Conservation (phyloP, 2,888 invertebrate species). For the Zygaena filipendulae region DNA sequence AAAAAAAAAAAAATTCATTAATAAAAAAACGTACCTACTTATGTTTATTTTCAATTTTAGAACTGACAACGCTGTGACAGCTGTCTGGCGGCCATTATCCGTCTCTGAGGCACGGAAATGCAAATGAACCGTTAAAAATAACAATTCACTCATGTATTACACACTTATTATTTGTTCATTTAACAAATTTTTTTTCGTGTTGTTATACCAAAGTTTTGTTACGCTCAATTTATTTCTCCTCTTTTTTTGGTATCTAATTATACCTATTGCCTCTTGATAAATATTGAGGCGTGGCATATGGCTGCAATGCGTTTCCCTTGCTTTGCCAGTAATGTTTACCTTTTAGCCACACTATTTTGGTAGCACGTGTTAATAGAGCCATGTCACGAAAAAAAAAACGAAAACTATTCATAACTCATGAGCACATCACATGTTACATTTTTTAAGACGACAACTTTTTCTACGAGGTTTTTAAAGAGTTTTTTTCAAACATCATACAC, state of each 20-base stretch:
- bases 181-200: constrained; percentile 33
- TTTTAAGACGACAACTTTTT: no score
- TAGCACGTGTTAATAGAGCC: constrained; percentile 45
- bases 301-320: constrained; percentile 15
- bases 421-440: constrained; percentile 25
- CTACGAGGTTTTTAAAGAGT: constrained; percentile 16
- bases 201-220: constrained; percentile 40
- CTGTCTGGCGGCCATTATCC: constrained; percentile 50
- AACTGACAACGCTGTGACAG: constrained; percentile 52
- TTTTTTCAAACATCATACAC: constrained; percentile 22
- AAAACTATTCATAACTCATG: constrained; percentile 28
- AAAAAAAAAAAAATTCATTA: no score
- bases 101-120: constrained; percentile 35
- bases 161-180: constrained; percentile 26
- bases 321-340: constrained; percentile 29
- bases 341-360: constrained; percentile 19
- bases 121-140: constrained; percentile 58
- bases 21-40: no score
- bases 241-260: constrained; percentile 15
- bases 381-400: constrained; percentile 24
- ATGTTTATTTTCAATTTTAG: constrained; percentile 59
- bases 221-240: constrained; percentile 36
- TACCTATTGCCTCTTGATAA: constrained; percentile 20
- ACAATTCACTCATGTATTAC: constrained; percentile 43
- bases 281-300: constrained; percentile 33